These are phyloP conservation scores for Anhinga rufa DNA, from an alignment of 2,113 vertebrate species.

Conservation along the genomic window DNA sequence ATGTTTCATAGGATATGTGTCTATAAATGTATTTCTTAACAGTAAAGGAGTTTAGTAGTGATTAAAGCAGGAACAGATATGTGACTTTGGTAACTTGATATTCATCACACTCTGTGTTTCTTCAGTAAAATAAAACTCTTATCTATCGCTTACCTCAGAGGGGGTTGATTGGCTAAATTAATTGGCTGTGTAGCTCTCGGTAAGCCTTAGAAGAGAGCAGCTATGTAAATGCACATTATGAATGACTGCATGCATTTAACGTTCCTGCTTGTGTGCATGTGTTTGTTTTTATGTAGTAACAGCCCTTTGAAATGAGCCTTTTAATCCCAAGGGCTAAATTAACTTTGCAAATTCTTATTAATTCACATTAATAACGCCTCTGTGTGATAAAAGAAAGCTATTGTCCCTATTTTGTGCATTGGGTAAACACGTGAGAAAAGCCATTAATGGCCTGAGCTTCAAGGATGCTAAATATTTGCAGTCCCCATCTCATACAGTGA, in stretches of 20 bases:
- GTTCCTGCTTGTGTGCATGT: not conserved
- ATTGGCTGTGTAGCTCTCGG: not conserved
- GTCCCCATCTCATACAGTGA: not conserved
- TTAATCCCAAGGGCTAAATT: not conserved
- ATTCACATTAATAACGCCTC: not conserved
- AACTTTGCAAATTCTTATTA: constrained; percentile 2
- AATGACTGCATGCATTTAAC: not conserved
- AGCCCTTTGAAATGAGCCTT: not conserved
- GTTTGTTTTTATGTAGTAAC: not conserved
- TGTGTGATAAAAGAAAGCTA: not conserved
- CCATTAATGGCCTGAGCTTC: not conserved
- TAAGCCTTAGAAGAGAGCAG: not conserved
- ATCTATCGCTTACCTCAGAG: not conserved
- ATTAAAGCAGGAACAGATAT: not conserved
- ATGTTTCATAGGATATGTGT: not conserved
- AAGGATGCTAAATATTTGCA: not conserved
- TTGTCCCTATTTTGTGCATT: not conserved
- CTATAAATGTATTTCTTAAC: not conserved
- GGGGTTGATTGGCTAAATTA: not conserved
- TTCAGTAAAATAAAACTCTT: not conserved
- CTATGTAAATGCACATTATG: not conserved
- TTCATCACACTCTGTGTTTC: not conserved
- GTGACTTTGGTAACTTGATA: not conserved
- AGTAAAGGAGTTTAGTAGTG: not conserved
- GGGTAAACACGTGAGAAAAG: not conserved